A percentile compares a stretch with the other conserved stretches of the same genome.
Evolutionary conservation across 1,140 invertebrate genomes (phyloP).

Genomic region (Lasioglossum baleicum): DNA sequence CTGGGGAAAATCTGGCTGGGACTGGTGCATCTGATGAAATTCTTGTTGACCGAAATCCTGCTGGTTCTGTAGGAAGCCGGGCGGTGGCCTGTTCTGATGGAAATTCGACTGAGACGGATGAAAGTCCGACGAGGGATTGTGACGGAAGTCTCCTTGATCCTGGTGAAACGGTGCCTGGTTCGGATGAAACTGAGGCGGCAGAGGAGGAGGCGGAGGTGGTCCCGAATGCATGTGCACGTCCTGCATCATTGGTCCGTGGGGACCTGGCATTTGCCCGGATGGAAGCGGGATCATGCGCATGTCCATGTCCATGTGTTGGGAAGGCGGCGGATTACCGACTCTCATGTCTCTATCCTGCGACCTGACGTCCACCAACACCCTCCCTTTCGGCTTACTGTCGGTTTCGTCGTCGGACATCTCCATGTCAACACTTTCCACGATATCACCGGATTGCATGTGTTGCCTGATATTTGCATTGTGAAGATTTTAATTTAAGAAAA

Average conservation of each 20-base stretch:
- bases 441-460: slow-evolving; percentile 80
- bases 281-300: slow-evolving; percentile 76
- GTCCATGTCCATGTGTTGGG: slow-evolving; percentile 72
- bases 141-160: slow-evolving; percentile 62
- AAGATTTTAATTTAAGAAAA: slow-evolving; percentile 20
- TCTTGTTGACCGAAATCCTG: slow-evolving; percentile 67
- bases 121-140: slow-evolving; percentile 67
- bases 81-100: slow-evolving; percentile 65
- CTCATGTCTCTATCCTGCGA: slow-evolving; percentile 76
- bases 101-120: slow-evolving; percentile 65
- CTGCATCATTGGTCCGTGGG: slow-evolving; percentile 56
- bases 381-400: slow-evolving; percentile 73
- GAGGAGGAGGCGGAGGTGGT: slow-evolving; percentile 68
- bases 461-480: slow-evolving; percentile 62
- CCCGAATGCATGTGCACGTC: slow-evolving; percentile 59
- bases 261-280: slow-evolving; percentile 46
- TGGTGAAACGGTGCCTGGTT: slow-evolving; percentile 67
- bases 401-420: slow-evolving; percentile 86
- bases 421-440: slow-evolving; percentile 86
- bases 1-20: slow-evolving; percentile 58
- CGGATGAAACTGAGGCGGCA: slow-evolving; percentile 66
- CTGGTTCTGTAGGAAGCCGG: slow-evolving; percentile 62
- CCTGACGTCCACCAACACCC: slow-evolving; percentile 74
- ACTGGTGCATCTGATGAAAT: slow-evolving; percentile 59
- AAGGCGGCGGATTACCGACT: slow-evolving; percentile 39